Base-by-base conservation (phyloP, 1,140 invertebrate genomes). In the Bombus sylvicola region DNA sequence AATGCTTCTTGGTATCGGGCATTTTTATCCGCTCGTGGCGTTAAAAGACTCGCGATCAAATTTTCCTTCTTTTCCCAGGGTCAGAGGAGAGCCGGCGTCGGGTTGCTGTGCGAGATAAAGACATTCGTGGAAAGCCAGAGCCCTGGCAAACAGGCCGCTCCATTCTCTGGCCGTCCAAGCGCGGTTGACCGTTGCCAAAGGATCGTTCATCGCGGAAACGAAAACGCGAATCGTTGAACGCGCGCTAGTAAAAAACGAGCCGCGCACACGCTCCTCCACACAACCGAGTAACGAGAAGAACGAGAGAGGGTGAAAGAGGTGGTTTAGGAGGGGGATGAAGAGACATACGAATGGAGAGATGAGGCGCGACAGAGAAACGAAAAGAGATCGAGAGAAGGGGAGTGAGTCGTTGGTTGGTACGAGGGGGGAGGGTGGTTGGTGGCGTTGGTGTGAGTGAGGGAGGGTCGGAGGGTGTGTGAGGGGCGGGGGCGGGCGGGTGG, bases 221-320 rank as follows among this genome's bases (percentile, higher is more conserved):
- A 90, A 90, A 90, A 90, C 77, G 89, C 82, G 89, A 90, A 90
- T 90, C 86, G 90, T 89, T 87, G 90, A 87, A 87, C 86, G 81
- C 78, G 85, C 76, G 82, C 76, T 74, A 41, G 75, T 85, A 80
- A 79, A 88, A 83, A 88, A 85, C 81, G 82, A 75, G 75, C 34
- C 28, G 8, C 69, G 22, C 53, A 66, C 76, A 76, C 43, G 37
- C 68, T 34, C 18, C 15, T 39, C 25, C 31, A 22, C 47, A 43
- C 28, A n/a, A n/a, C 59, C 57, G 64, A 18, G 39, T 47, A 59
- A 31, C 37, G 74, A 43, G 57, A 25, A 74, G 72, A 73, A 78
- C 53, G 74, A 34, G 66, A 69, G 53, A 39, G 47, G 5, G 37
- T 39, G 66, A 34, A 25, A 39, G 57, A 41, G 72, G 13, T n/a